Evolutionary conservation across 2,888 invertebrate genomes (phyloP).

Genomic region (Trissoscelio sp.): DNA sequence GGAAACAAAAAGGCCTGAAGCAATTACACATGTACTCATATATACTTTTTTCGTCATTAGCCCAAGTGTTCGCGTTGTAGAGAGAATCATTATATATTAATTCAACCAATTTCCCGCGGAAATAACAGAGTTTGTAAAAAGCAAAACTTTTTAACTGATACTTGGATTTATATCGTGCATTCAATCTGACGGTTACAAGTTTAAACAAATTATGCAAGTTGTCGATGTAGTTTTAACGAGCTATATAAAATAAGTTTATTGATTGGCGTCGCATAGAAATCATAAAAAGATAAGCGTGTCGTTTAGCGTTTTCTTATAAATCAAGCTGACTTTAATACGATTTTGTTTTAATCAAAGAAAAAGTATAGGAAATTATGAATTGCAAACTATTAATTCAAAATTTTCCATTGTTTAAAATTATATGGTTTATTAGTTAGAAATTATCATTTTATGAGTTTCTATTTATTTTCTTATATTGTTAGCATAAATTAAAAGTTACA

Average conservation of each 20-base stretch:
- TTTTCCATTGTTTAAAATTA: too few relatives aligned
- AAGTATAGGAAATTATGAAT: too few relatives aligned
- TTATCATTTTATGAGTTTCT: too few relatives aligned
- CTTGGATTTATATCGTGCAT: conserved; percentile 1
- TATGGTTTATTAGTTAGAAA: too few relatives aligned
- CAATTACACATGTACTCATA: not conserved
- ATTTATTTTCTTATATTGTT: too few relatives aligned
- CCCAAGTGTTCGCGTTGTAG: too few relatives aligned
- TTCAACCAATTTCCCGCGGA: not conserved
- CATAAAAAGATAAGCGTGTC: not conserved
- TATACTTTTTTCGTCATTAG: too few relatives aligned
- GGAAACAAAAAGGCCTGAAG: not conserved
- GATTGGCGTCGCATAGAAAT: not conserved
- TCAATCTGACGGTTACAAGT: not conserved
- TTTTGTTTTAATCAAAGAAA: too few relatives aligned
- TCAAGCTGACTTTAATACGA: too few relatives aligned
- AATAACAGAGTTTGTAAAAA: conserved; percentile 5
- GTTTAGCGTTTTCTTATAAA: not conserved
- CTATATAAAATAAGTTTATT: not conserved
- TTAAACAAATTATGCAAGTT: conserved; percentile 6
- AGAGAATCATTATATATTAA: not conserved
- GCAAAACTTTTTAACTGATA: conserved; percentile 1
- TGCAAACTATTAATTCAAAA: too few relatives aligned
- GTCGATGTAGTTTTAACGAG: not conserved
- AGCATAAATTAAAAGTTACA: too few relatives aligned